Base-by-base conservation (phyloP, 2,888 invertebrate species). In the Biston stratarius region DNA sequence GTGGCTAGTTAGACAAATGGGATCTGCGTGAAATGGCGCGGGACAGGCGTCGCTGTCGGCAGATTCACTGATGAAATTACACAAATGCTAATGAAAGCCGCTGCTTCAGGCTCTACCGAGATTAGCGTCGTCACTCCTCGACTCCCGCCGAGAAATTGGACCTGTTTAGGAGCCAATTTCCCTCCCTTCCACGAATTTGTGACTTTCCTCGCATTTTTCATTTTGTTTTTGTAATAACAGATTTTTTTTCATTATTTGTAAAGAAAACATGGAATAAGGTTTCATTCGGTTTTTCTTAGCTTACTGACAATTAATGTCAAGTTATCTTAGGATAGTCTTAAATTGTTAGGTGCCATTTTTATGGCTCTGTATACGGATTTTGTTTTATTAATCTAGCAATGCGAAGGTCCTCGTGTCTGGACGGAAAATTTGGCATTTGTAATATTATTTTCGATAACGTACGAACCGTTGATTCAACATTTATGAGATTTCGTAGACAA, bases 1-100 rank as follows among this genome's bases (percentile, higher is more conserved):
- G 71, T 77, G 78, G 80, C 77, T 83, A 81, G 85, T 85, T 82
- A 84, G 70, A 78, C 77, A 79, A 81, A 81, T 75, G 73, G 74
- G 77, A 80, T 84, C 77, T 77, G 74, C 78, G 81, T 83, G 84
- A 83, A 88, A 89, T 85, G 86, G 81, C 81, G 83, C 80, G 80
- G 67, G 78, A 78, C 77, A 76, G 75, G 69, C 67, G 59, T 53
- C 42, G 67, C 67, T 38, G 74, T 71, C 67, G 76, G 80, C 81
- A 82, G 85, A 82, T 83, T 81, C 78, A 71, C 83, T 86, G 87
- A 88, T 89, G 88, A 89, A 90, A 90, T 91, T 91, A 88, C 87
- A 87, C 86, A 86, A 91, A 91, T 89, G 88, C 85, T 91, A 91
- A 91, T 91, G 88, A 89, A 91, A 89, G 83, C 83, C 80, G 83